Evolutionary conservation across 2,113 vertebrate genomes (phyloP).

Genomic region (Antechinus flavipes): DNA sequence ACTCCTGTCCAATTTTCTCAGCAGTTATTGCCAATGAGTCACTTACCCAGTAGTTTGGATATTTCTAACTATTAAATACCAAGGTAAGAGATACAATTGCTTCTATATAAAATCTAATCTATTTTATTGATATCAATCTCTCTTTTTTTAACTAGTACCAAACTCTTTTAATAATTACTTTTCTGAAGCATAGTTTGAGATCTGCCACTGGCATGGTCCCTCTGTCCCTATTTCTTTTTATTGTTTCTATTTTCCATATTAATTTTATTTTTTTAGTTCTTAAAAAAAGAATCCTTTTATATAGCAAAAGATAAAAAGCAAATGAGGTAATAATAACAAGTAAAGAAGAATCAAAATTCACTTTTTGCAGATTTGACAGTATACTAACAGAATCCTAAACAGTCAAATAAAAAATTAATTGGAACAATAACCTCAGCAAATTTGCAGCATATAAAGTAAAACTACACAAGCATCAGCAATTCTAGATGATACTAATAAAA

Average conservation of each 20-base stretch:
- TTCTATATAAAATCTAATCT: neutral
- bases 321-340: neutral
- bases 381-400: neutral
- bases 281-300: neutral
- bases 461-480: neutral
- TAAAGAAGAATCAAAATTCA: neutral
- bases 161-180: neutral
- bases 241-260: neutral
- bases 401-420: neutral
- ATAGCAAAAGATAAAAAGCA: neutral
- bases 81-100: neutral
- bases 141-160: neutral
- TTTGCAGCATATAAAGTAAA: neutral
- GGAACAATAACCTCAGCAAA: neutral
- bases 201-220: neutral
- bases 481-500: neutral
- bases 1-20: neutral
- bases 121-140: neutral
- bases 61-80: neutral
- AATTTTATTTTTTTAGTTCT: neutral
- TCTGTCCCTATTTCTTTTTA: neutral
- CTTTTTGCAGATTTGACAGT: neutral
- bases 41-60: neutral
- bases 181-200: neutral
- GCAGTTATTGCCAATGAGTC: neutral